Evolutionary conservation across 2,797 vertebrate genomes (phyloP), one percentile per base, ranked within the genome.

Genomic region (Acanthurus tractus): DNA sequence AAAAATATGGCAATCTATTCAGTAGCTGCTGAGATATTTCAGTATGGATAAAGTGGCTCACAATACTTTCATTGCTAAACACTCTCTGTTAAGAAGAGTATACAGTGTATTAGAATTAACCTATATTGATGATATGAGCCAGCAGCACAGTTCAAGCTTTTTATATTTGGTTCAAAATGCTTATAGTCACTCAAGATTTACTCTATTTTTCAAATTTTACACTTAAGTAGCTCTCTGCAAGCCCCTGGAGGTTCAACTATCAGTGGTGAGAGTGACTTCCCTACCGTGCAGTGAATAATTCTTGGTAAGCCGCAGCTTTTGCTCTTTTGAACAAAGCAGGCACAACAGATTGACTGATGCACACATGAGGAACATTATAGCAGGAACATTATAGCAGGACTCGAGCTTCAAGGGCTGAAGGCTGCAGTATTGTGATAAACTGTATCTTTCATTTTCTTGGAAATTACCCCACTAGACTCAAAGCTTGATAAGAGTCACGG

Each of bases 371-470:
- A 29, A 29, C 25, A 29, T 29, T 29, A 29, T 29, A 29, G 25
- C 25, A 63, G 64, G 57, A 61, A 71, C 49, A 61, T 71, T 52
- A 63, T 13, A 75, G 58, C 29, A 44, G 9, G 55, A 36, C 50
- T 53, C 6, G 18, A 54, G 65, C 81, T 62, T 29, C 4, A 3
- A 63, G 61, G 75, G 66, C 38, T 22, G 44, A 48, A 34, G 63
- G 82, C 83, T 77, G 65, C 56, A 81, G 45, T 86, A 86, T 58
- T 62, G 46, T 61, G 75, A 85, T 81, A 56, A 20, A 58, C 53
- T 45, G 13, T 64, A 82, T 86, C 63, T 81, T 80, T 83, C 54
- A 70, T 62, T 83, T 87, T 85, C 70, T 76, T 70, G 77, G 44
- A 76, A 88, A 84, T 69, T 72, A 52, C 36, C 25, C 58, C 64